Conservation (phyloP, 2,888 invertebrate genomes). For the Formica aserva region DNA sequence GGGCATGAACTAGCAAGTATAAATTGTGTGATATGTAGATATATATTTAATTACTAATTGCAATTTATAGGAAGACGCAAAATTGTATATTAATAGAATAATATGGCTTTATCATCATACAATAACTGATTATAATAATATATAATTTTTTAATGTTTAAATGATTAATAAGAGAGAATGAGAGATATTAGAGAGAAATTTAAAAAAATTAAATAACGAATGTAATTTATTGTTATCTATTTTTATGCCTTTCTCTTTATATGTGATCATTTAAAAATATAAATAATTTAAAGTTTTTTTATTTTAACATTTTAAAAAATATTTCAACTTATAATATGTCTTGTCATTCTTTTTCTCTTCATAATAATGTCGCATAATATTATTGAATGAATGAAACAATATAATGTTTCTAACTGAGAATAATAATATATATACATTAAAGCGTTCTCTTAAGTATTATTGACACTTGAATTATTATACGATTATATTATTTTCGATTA, state of each 20-base stretch:
- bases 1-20: constrained; percentile 40
- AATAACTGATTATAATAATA: constrained; percentile 31
- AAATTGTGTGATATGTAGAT: constrained; percentile 40
- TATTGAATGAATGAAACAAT: not conserved
- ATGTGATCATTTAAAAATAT: not conserved
- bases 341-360: not conserved
- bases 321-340: not conserved
- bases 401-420: not conserved
- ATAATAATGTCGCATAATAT: not conserved
- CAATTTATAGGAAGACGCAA: constrained; percentile 37
- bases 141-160: not conserved
- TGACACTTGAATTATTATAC: not conserved
- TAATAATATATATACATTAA: not conserved
- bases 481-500: not conserved
- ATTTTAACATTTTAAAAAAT: not conserved
- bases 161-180: not conserved
- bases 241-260: not conserved
- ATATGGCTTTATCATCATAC: constrained; percentile 7
- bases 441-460: not conserved
- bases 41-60: constrained; percentile 43
- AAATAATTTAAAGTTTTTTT: not conserved
- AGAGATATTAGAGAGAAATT: not conserved
- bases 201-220: not conserved
- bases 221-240: not conserved
- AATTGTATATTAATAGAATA: constrained; percentile 42